phyloP scores from a whole-genome alignment of 2,888 invertebrate genomes.

The Leptopterna dolabrata region DNA sequence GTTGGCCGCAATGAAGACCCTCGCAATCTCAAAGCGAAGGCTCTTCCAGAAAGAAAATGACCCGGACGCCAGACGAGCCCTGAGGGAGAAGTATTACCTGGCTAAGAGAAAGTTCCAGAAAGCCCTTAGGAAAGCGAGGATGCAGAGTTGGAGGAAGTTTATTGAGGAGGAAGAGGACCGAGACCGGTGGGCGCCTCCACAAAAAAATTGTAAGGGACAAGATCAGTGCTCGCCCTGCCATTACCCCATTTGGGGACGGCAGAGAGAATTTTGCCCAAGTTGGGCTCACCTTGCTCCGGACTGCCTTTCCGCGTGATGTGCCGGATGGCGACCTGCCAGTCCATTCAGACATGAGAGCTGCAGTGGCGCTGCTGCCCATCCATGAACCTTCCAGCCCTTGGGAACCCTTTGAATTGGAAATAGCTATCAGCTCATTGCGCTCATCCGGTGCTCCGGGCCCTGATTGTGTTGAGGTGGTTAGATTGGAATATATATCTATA shows the following conservation, averaged over 20 bases:
- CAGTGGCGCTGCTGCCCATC: no score
- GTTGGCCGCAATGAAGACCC: background rate
- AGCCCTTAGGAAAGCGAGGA: background rate
- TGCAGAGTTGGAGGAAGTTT: background rate
- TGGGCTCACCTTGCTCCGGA: background rate
- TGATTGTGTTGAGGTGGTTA: background rate
- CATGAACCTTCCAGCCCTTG: no score
- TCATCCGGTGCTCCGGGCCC: background rate
- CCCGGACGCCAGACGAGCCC: no score
- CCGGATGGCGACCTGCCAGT: no score
- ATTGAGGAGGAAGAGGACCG: background rate
- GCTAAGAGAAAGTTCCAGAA: no score
- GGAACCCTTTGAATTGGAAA: background rate
- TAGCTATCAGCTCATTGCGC: background rate
- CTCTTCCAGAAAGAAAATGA: no score
- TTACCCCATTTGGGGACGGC: no score
- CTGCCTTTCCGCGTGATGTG: no score
- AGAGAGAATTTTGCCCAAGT: background rate
- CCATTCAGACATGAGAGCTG: background rate
- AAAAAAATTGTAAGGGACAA: conserved; percentile 3
- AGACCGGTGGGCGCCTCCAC: background rate
- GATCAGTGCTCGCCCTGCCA: no score
- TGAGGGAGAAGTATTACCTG: background rate
- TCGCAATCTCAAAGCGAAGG: background rate
- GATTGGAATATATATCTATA: no score